phyloP scores from a whole-genome alignment of 2,888 invertebrate genomes.

The Pseudoips prasinana region DNA sequence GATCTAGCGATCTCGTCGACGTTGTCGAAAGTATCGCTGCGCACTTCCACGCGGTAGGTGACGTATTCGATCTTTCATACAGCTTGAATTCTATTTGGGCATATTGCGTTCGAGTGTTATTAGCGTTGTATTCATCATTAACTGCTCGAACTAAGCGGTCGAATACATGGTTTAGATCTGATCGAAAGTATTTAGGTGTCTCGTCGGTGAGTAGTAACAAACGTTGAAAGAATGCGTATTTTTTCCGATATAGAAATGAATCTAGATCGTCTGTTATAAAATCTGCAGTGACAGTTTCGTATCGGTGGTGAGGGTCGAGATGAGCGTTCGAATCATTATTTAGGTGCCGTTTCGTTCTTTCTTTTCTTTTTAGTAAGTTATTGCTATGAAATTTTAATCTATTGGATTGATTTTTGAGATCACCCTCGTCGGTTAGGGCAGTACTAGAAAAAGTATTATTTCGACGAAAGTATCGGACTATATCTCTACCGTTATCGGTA shows the following conservation, averaged over 20 bases:
- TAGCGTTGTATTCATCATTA: conserved; percentile 14
- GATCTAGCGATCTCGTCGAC: conserved; percentile 33
- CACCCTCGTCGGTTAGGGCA: not conserved
- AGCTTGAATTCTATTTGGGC: conserved; percentile 33
- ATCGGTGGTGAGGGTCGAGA: too few species aligned
- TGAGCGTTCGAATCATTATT: too few species aligned
- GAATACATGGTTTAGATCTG: conserved; percentile 16
- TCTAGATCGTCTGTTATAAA: conserved; percentile 8
- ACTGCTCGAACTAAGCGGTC: conserved; percentile 17
- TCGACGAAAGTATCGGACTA: not conserved
- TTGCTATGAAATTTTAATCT: too few species aligned
- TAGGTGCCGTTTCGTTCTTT: too few species aligned
- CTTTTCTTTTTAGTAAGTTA: too few species aligned
- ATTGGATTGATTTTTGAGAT: not conserved
- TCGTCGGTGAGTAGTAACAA: conserved; percentile 31
- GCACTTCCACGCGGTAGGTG: conserved; percentile 31
- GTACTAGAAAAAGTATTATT: not conserved
- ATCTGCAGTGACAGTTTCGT: too few species aligned
- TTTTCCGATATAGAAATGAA: conserved; percentile 11
- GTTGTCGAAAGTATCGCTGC: conserved; percentile 35
- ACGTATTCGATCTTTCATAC: conserved; percentile 31
- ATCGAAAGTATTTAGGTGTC: conserved; percentile 4
- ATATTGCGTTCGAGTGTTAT: conserved; percentile 19
- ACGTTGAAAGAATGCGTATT: conserved; percentile 17
- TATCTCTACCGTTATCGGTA: conserved; percentile 1